Base-by-base conservation (phyloP, 2,888 invertebrate species). In the Smittia sp. region DNA sequence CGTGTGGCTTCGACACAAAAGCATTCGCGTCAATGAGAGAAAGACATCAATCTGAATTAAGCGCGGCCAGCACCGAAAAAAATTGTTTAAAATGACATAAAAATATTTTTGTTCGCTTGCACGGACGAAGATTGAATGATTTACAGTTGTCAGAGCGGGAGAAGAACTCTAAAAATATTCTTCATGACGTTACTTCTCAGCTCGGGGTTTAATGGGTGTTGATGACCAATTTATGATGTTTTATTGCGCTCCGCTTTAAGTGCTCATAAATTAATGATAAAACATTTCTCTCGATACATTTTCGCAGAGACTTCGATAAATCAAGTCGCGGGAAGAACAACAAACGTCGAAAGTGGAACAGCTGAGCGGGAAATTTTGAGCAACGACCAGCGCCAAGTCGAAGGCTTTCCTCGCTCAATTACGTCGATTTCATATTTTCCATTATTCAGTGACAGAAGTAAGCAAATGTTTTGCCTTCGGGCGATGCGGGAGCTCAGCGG, bases 191-290 rank as follows among this genome's bases (percentile, higher is more conserved):
- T 22, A 68, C 52, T 27, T 15, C 39, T 18, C 18, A 67, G 39
- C n/a, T 22, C 11, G 0, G 11, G 4, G 39, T 69, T 69, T 38
- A 69, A 69, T 69, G 69, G 52, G 69, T 69, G 69, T 69, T 69
- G 69, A 69, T 69, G 69, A 69, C 69, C 69, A 69, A 69, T 69
- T 69, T 69, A 69, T 69, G 69, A 69, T 69, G 69, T 39, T 69
- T 69, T 69, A 69, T 69, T 69, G 27, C 69, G 18, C 52, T 46
- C 69, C 18, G 22, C 52, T 52, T 41, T 67, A n/a, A 24, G 25
- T 63, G 63, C 13, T 52, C 27, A 69, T 52, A 69, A 69, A 52
- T 52, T 69, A 52, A 15, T 69, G 46, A 52, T 52, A 4, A 52
- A 41, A 41, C 27, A 39, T 9, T 18, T 1, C 39, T 67, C 46